Evolutionary conservation across 1,140 invertebrate species (phyloP).

Genomic region (Bombus breviceps): DNA sequence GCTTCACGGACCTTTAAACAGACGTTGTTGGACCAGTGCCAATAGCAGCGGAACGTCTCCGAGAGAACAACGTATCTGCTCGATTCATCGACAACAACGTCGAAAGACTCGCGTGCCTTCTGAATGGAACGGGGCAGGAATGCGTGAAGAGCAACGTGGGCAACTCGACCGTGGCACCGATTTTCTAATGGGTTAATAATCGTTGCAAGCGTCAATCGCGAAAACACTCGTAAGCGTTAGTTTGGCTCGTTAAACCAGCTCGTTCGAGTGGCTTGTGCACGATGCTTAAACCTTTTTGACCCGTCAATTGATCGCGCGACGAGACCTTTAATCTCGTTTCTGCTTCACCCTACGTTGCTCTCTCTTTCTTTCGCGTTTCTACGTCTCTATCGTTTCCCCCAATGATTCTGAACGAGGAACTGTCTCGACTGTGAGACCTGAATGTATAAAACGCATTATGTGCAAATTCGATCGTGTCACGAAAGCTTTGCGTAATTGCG

Average conservation of each 20-base stretch:
- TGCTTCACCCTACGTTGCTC: neutral
- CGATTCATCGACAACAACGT: neutral
- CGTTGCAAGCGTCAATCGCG: conserved; percentile 48
- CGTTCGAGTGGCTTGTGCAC: conserved; percentile 21
- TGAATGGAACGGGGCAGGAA: conserved; percentile 1
- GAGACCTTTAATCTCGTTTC: conserved; percentile 58
- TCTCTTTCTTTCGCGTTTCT: neutral
- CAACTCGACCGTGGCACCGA: conserved; percentile 48
- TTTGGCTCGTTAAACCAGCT: conserved; percentile 49
- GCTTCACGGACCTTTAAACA: neutral
- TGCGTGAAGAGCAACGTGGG: conserved; percentile 43
- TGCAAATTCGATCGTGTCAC: neutral
- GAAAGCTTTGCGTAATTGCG: neutral
- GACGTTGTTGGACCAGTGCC: neutral
- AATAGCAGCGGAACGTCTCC: neutral
- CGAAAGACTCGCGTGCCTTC: neutral
- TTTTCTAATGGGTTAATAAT: conserved; percentile 55
- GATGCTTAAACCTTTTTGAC: conserved; percentile 63
- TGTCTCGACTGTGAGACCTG: neutral
- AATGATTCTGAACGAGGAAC: neutral
- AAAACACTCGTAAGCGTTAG: conserved; percentile 42
- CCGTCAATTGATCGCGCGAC: conserved; percentile 65
- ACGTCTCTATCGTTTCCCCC: neutral
- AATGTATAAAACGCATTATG: conserved; percentile 7
- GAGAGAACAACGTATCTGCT: neutral